These are phyloP conservation scores for Pedetes capensis DNA, from an alignment of 2,113 vertebrate species.

Conservation along the genomic window DNA sequence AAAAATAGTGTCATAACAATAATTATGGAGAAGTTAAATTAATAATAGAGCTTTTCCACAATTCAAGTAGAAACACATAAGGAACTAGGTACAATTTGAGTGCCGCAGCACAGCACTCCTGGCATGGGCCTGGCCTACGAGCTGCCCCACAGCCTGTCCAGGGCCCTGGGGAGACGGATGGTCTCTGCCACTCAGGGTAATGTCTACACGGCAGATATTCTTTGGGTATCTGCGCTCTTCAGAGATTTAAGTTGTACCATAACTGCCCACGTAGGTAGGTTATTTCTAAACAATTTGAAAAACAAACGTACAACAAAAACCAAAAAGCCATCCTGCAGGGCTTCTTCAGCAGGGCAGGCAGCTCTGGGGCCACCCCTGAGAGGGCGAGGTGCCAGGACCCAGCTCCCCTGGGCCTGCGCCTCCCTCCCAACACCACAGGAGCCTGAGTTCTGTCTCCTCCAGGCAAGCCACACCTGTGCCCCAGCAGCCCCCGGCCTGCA, in stretches of 20 bases:
- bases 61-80: background rate
- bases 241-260: background rate
- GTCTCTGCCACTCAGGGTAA: background rate
- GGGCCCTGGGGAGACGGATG: accelerated
- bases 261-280: background rate
- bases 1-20: background rate
- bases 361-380: too few species aligned
- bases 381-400: background rate
- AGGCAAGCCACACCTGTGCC: accelerated
- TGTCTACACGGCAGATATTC: background rate
- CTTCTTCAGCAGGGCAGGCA: background rate
- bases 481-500: background rate
- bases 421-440: background rate
- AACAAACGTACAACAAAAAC: background rate
- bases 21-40: background rate
- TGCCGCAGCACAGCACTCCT: background rate
- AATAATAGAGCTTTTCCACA: background rate
- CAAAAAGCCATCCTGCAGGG: background rate
- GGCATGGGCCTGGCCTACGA: accelerated
- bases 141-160: accelerated
- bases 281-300: slow-evolving; percentile 21
- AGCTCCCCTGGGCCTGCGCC: too few species aligned
- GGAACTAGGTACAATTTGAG: background rate
- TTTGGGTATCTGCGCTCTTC: background rate
- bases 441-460: background rate